These are phyloP conservation scores for Drosophila rellima DNA, from an alignment of 2,888 invertebrate genomes.

Conservation along the genomic window DNA sequence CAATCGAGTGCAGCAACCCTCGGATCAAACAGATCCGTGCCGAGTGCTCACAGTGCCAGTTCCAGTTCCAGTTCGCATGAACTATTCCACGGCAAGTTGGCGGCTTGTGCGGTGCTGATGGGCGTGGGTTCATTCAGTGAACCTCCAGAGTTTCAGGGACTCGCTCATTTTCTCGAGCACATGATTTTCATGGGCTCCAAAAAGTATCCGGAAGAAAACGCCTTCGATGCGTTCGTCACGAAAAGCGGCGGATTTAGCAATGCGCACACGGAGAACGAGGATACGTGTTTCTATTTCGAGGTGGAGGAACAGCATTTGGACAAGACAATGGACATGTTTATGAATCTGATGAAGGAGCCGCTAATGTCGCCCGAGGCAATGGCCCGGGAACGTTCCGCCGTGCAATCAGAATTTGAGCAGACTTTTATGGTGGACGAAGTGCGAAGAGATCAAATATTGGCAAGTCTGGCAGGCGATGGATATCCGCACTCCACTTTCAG, in stretches of 20 bases:
- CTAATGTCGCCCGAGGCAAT: constrained; percentile 94
- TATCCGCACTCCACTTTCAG: constrained; percentile 92
- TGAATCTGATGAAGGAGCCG: constrained; percentile 95
- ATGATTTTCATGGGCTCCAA: constrained; percentile 98
- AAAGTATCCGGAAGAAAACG: constrained; percentile 95
- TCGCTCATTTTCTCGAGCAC: constrained; percentile 95
- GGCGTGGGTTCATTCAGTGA: constrained; percentile 93
- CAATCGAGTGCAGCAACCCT: background rate
- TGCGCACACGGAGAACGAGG: constrained; percentile 94
- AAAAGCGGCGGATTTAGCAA: constrained; percentile 95
- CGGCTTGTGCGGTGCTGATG: constrained; percentile 91
- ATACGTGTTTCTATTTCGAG: constrained; percentile 95
- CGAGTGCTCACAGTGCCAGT: constrained; percentile 15
- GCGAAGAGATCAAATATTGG: constrained; percentile 92
- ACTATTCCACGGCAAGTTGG: constrained; percentile 85
- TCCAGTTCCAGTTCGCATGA: constrained; percentile 35
- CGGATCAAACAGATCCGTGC: background rate
- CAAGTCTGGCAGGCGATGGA: constrained; percentile 88
- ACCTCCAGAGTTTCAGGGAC: constrained; percentile 91
- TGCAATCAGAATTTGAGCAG: constrained; percentile 96
- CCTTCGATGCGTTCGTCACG: constrained; percentile 92
- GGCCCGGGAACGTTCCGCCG: constrained; percentile 93
- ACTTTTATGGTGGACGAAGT: constrained; percentile 90
- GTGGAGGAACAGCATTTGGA: constrained; percentile 92
- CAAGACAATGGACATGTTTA: constrained; percentile 92